Conservation (phyloP, 2,888 invertebrate species). For the Phytoseiulus persimilis region DNA sequence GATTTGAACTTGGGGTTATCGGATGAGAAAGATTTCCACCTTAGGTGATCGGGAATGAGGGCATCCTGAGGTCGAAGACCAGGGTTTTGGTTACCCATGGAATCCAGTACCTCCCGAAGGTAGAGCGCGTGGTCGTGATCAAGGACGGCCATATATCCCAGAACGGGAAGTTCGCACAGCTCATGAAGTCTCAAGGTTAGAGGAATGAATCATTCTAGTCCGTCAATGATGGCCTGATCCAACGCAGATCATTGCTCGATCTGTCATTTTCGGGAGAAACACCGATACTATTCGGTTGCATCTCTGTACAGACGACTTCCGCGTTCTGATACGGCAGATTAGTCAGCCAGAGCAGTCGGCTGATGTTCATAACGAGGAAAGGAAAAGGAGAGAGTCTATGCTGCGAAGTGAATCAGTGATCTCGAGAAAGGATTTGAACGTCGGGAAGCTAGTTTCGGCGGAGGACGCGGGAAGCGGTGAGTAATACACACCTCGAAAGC, state of each 20-base stretch:
- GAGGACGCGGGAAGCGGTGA: conserved; percentile 41
- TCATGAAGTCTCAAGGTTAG: conserved; percentile 48
- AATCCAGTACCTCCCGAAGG: conserved; percentile 50
- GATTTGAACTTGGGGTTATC: too few relatives aligned
- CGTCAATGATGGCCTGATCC: too few relatives aligned
- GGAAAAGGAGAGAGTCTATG: background rate
- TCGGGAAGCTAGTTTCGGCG: conserved; percentile 40
- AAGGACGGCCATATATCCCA: conserved; percentile 50
- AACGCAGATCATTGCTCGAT: too few relatives aligned
- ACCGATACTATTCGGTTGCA: too few relatives aligned
- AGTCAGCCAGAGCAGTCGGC: background rate
- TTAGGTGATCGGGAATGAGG: background rate
- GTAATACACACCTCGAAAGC: too few relatives aligned
- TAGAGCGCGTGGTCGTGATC: conserved; percentile 51
- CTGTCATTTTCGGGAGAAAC: too few relatives aligned
- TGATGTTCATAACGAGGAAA: background rate
- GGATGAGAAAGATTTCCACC: too few relatives aligned
- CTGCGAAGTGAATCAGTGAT: background rate
- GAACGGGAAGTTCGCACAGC: conserved; percentile 50
- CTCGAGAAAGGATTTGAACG: background rate
- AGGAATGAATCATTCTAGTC: background rate
- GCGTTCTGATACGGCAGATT: background rate
- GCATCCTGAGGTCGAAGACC: conserved; percentile 47
- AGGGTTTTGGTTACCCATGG: conserved; percentile 52
- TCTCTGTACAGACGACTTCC: background rate